Base-by-base conservation (phyloP, 1,140 invertebrate genomes). In the Pygmarrhopalites habei region DNA sequence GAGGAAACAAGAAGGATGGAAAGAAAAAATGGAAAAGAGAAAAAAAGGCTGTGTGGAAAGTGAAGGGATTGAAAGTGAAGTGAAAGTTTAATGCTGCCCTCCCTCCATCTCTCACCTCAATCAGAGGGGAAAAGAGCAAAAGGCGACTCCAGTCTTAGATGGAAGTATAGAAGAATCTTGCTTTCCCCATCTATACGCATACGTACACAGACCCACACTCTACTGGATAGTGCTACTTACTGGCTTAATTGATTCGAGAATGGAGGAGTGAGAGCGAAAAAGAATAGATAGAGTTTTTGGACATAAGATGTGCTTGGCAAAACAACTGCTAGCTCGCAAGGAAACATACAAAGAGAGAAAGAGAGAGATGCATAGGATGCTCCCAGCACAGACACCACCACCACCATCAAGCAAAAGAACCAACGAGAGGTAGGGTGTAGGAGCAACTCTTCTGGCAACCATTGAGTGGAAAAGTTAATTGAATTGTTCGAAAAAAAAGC, bases 211-310 rank as follows among this genome's bases (percentile, higher is more conserved):
- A n/a, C n/a, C n/a, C n/a, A n/a, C n/a, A n/a, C n/a, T n/a, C n/a
- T n/a, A n/a, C n/a, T n/a, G n/a, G 29, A 44, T 25, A 58, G 56
- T 58, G 56, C 56, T 41, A 58, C 41, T 58, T 58, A 28, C 41
- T 41, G 35, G 35, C 41, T 28, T 58, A 58, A 58, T 58, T 58
- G 56, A 58, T 58, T 58, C 29, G 35, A 29, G 56, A 58, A 58
- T 58, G 23, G 39, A 58, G 15, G 23, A 30, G 12, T 29, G 25
- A 52, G 49, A 12, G 12, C 5, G 52, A 10, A 55, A 32, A n/a
- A 28, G 39, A 55, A 55, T 30, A 10, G 21, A 32, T 14, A 25
- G 32, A 35, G 32, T 7, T 15, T 35, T 35, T 35, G 32, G 15
- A 35, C 32, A 35, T 35, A 7, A 15, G 5, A 35, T 35, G 5